phyloP scores from a whole-genome alignment of 2,797 vertebrate species.

The Cichlasoma orientale region DNA sequence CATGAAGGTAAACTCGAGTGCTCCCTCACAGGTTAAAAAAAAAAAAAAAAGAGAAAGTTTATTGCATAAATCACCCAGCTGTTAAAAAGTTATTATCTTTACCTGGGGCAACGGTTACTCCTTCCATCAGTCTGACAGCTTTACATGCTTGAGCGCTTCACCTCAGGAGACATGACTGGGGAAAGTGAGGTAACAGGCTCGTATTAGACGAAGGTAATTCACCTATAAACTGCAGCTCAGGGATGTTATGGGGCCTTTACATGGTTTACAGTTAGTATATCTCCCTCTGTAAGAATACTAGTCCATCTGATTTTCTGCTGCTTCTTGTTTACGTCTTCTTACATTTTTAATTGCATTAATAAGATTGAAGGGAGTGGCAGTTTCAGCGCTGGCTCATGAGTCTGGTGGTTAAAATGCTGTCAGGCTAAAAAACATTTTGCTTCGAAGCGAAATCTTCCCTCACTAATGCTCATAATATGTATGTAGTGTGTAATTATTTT shows the following conservation, averaged over 20 bases:
- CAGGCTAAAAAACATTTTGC: not conserved
- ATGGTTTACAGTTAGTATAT: not conserved
- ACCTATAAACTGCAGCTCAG: slow-evolving; percentile 20
- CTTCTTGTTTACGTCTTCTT: slow-evolving; percentile 8
- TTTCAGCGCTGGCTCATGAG: not conserved
- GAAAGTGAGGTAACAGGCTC: slow-evolving; percentile 19
- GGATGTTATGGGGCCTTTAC: not conserved
- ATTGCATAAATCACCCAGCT: slow-evolving; percentile 40
- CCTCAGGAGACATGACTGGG: slow-evolving; percentile 24
- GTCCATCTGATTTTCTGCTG: not conserved
- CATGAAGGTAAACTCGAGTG: slow-evolving; percentile 3
- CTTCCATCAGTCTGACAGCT: slow-evolving; percentile 20
- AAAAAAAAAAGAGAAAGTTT: not conserved
- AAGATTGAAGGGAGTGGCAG: not conserved
- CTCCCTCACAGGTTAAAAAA: not conserved
- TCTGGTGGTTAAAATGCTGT: slow-evolving; percentile 5
- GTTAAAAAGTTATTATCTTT: slow-evolving; percentile 29
- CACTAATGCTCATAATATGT: not conserved
- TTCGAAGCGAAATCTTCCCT: not conserved
- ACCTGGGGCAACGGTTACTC: slow-evolving; percentile 12
- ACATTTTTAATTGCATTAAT: not conserved
- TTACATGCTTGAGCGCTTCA: slow-evolving; percentile 14
- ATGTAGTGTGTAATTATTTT: not conserved
- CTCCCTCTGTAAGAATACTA: not conserved
- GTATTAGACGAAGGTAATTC: slow-evolving; percentile 38